Evolutionary conservation across 2,113 vertebrate genomes (phyloP).

Genomic region (Carassius auratus): DNA sequence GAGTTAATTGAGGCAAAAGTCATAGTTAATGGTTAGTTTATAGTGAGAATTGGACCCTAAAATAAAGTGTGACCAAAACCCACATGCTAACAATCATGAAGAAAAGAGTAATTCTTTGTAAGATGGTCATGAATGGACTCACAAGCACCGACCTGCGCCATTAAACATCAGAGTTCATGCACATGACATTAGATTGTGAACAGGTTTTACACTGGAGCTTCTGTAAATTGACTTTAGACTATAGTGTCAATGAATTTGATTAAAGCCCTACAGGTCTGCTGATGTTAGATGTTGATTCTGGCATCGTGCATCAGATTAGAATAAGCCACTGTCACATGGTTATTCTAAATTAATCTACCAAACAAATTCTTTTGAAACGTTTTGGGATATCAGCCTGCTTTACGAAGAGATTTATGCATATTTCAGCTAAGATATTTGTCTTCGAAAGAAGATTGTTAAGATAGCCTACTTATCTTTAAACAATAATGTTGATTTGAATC

Average conservation of each 20-base stretch:
- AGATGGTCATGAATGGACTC: neutral
- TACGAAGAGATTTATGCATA: neutral
- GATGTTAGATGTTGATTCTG: conserved; percentile 3
- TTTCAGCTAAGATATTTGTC: neutral
- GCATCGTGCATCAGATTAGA: neutral
- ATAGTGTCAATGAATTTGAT: neutral
- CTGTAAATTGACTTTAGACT: neutral
- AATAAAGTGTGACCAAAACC: conserved; percentile 36
- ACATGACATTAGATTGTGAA: neutral
- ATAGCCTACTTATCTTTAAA: neutral
- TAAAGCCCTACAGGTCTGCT: neutral
- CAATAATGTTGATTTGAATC: neutral
- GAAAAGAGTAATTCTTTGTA: conserved; percentile 2
- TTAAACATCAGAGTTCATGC: neutral
- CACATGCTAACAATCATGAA: conserved; percentile 44
- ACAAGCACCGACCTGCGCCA: neutral
- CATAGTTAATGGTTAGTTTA: no score
- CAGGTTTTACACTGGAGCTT: neutral
- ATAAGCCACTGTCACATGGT: neutral
- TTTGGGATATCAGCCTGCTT: neutral
- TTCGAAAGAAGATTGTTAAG: neutral
- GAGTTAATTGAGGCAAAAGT: no score
- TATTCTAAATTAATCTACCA: neutral
- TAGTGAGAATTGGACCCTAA: no score
- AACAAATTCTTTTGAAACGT: neutral